Conservation (phyloP, 2,113 vertebrate genomes). For the Neotoma lepida region DNA sequence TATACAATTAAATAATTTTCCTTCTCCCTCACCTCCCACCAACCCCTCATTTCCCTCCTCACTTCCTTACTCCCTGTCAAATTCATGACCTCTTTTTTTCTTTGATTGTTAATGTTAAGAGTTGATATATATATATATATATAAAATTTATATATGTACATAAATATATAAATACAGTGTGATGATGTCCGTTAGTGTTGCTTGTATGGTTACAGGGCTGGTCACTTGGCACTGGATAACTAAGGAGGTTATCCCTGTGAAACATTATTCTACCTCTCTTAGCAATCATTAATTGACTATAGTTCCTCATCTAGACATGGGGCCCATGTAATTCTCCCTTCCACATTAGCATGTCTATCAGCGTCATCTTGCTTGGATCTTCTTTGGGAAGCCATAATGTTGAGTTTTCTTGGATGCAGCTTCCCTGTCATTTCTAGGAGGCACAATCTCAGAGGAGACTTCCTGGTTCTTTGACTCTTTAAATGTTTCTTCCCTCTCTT, state of each 20-base stretch:
- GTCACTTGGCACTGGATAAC: not conserved
- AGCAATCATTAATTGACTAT: not conserved
- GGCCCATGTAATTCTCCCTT: not conserved
- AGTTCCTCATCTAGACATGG: not conserved
- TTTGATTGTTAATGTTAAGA: not conserved
- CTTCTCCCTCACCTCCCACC: not conserved
- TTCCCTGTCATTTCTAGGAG: too few relatives aligned
- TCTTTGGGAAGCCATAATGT: not conserved
- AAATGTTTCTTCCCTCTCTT: too few relatives aligned
- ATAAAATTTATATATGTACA: not conserved
- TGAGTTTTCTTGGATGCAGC: not conserved
- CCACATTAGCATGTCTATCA: too few relatives aligned
- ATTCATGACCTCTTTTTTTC: not conserved
- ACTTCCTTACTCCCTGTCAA: not conserved
- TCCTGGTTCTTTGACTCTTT: too few relatives aligned
- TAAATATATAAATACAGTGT: not conserved
- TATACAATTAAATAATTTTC: not conserved
- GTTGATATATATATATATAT: not conserved
- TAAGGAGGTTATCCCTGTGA: not conserved
- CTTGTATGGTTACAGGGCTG: not conserved
- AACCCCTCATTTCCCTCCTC: not conserved
- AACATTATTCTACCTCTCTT: not conserved
- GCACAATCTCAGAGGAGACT: too few relatives aligned
- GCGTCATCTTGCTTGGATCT: not conserved
- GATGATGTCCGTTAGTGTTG: not conserved